Evolutionary conservation across 2,888 invertebrate species (phyloP).

Genomic region (Hydroisotoma schaefferi): DNA sequence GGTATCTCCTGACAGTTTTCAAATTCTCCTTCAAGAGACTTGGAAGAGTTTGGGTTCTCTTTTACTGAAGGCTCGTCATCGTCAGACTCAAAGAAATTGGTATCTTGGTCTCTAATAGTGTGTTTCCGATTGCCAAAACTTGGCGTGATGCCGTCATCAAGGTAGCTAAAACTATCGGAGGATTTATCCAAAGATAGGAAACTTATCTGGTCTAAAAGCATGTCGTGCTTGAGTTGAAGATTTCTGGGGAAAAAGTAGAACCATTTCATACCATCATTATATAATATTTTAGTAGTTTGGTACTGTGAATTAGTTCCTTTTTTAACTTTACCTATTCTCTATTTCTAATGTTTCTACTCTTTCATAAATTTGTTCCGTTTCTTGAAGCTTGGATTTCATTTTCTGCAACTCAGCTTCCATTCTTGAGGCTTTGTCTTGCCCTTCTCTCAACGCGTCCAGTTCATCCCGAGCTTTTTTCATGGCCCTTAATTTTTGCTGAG

Average conservation of each 20-base stretch:
- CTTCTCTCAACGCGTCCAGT: slow-evolving; percentile 46
- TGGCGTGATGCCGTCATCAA: no score
- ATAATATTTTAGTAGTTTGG: not conserved
- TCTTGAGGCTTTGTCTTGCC: slow-evolving; percentile 44
- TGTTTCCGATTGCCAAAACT: slow-evolving; percentile 25
- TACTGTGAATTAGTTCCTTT: not conserved
- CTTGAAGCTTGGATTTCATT: slow-evolving; percentile 45
- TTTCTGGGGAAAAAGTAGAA: slow-evolving; percentile 34
- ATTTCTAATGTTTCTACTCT: slow-evolving; percentile 43
- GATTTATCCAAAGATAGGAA: slow-evolving; percentile 45
- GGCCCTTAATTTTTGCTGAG: slow-evolving; percentile 37
- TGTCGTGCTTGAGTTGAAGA: slow-evolving; percentile 43
- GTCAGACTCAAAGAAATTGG: slow-evolving; percentile 30
- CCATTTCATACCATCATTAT: no score
- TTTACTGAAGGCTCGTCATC: slow-evolving; percentile 32
- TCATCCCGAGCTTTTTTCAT: slow-evolving; percentile 47
- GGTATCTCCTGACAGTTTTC: not conserved
- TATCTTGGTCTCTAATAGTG: slow-evolving; percentile 24
- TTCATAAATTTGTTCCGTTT: slow-evolving; percentile 45
- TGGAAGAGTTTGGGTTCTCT: slow-evolving; percentile 14
- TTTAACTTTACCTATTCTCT: slow-evolving; percentile 43
- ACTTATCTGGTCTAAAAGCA: slow-evolving; percentile 47
- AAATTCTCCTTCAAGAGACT: not conserved
- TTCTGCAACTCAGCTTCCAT: slow-evolving; percentile 42
- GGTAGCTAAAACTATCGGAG: no score